phyloP scores from a whole-genome alignment of 92 coral and sea anemone genomes.

The Desmophyllum pertusum region DNA sequence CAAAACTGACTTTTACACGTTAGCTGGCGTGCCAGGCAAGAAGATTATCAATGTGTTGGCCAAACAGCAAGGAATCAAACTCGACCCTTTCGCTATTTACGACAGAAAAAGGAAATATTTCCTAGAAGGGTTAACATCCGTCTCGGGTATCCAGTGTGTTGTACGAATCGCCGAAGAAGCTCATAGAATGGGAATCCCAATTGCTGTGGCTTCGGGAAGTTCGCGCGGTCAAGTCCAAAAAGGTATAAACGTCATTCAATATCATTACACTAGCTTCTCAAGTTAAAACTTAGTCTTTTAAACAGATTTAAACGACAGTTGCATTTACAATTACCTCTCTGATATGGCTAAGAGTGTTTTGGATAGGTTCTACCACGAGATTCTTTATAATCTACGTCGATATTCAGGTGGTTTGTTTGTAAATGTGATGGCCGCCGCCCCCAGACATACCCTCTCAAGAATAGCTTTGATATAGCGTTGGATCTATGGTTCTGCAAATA shows the following conservation, averaged over 20 bases:
- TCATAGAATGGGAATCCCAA: slow-evolving; percentile 68
- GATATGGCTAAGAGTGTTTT: slow-evolving; percentile 2
- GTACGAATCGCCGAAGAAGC: slow-evolving; percentile 86
- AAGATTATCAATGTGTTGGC: slow-evolving; percentile 85
- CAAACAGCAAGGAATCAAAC: slow-evolving; percentile 76
- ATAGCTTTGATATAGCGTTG: background rate
- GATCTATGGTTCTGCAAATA: background rate
- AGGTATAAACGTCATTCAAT: slow-evolving; percentile 55
- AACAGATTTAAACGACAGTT: background rate
- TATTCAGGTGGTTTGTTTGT: background rate
- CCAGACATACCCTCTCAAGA: slow-evolving; percentile 22
- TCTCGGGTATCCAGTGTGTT: slow-evolving; percentile 79
- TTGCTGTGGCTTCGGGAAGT: slow-evolving; percentile 97
- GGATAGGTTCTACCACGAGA: background rate
- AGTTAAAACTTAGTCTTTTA: background rate
- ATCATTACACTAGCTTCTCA: background rate
- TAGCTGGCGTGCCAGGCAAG: slow-evolving; percentile 97
- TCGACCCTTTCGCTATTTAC: slow-evolving; percentile 85
- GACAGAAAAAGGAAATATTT: slow-evolving; percentile 83
- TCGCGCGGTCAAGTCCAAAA: slow-evolving; percentile 87
- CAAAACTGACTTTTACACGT: slow-evolving; percentile 82
- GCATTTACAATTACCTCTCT: background rate
- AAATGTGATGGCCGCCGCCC: slow-evolving; percentile 22
- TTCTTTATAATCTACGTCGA: background rate
- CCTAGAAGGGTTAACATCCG: slow-evolving; percentile 68